Base-by-base conservation (phyloP, 2,888 invertebrate genomes). In the Stenolophus ochropezus region DNA sequence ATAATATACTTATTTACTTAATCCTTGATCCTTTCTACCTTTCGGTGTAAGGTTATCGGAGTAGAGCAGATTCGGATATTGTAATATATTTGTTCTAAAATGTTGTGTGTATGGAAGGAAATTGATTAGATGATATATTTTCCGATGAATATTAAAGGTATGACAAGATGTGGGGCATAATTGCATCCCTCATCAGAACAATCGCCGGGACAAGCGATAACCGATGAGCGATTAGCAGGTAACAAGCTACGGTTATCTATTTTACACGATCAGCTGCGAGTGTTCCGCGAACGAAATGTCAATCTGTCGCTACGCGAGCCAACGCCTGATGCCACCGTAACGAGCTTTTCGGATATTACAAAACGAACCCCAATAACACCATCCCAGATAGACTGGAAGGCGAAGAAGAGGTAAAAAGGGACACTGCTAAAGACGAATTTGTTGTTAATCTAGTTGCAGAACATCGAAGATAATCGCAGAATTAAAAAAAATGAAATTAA, bases 171-270 rank as follows among this genome's bases (percentile, higher is more conserved):
- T 23, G n/a, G 23, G 23, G 8, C 8, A 23, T 61, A 23, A 61
- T 61, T 61, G 61, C 23, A 23, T 61, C 61, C 61, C 25, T 23
- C 61, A 61, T 61, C 61, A 61, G 23, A 61, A 11, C 23, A 23
- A 23, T 61, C 61, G 61, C n/a, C 8, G n/a, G 23, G 61, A 61
- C 8, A 61, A 61, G 25, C 61, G 25, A 61, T 61, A 69, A 69
- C 65, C 65, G 33, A 69, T 69, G 16, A 69, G 33, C 33, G 65
- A 69, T 69, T 33, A 69, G 16, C 65, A 69, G 33, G 65, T 69
- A 69, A 69, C 65, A 69, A 69, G 65, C 18, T 33, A 33, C 33
- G 65, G 65, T 69, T 69, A 69, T 69, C 65, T 69, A 33, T 33
- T 69, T 69, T 69, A 69, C 65, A 33, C 65, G 33, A 69, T 69